Evolutionary conservation across 1,140 invertebrate species (phyloP).

Genomic region (Ceratina australensis): DNA sequence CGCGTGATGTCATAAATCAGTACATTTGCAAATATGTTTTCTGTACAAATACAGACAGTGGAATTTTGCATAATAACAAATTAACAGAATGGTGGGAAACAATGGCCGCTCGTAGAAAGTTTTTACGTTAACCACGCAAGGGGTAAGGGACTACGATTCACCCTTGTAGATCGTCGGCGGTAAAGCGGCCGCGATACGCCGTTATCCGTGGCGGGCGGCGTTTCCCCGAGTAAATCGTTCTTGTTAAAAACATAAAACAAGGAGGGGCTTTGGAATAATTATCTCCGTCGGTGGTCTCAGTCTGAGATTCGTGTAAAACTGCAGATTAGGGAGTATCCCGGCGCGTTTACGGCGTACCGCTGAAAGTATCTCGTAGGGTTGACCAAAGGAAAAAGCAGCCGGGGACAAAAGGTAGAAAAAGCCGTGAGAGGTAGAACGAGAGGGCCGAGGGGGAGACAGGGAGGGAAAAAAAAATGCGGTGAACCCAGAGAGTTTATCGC

Average conservation of each 20-base stretch:
- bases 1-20: too few species aligned
- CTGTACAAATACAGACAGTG: too few species aligned
- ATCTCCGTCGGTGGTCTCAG: constrained; percentile 7
- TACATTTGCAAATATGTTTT: too few species aligned
- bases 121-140: constrained; percentile 4
- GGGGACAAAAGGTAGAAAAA: background rate
- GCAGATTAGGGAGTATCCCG: constrained; percentile 29
- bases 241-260: constrained; percentile 18
- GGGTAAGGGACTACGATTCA: background rate
- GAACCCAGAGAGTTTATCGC: constrained; percentile 49
- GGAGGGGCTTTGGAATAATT: constrained; percentile 23
- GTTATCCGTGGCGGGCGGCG: background rate
- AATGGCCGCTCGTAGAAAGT: constrained; percentile 12
- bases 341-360: constrained; percentile 30
- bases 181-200: constrained; percentile 7
- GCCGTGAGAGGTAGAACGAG: too few species aligned
- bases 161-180: constrained; percentile 10
- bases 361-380: constrained; percentile 46
- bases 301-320: constrained; percentile 47
- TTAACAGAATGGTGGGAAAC: constrained; percentile 1
- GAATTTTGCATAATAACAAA: background rate
- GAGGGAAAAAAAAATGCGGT: too few species aligned
- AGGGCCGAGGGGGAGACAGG: too few species aligned
- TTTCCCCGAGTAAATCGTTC: constrained; percentile 6
- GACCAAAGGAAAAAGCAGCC: constrained; percentile 7